Percentiles rank a stretch among this genome's conserved stretches.
Evolutionary conservation across 2,113 vertebrate genomes (phyloP).

Genomic region (Nyctereutes procyonoides): DNA sequence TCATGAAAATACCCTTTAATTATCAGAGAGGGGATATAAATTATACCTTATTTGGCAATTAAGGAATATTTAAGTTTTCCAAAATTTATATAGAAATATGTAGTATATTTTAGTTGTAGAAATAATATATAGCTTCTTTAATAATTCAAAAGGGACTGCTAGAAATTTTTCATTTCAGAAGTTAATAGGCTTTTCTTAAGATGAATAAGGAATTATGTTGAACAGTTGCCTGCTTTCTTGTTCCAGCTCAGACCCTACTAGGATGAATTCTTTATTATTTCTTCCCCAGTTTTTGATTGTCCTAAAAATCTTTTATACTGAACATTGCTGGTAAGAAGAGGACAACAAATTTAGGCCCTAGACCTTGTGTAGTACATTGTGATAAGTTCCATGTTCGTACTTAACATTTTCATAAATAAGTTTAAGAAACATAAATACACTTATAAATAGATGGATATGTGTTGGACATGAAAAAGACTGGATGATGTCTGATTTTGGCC

Average conservation of each 20-base stretch:
- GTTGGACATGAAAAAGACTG: not conserved
- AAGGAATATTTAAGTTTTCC: not conserved
- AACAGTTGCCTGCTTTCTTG: not conserved
- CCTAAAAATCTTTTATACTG: constrained; percentile 26
- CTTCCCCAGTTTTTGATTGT: constrained; percentile 10
- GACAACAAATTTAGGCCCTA: not conserved
- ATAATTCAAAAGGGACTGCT: not conserved
- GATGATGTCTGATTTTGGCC: not conserved
- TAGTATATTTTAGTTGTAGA: constrained; percentile 7
- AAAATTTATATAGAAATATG: not conserved
- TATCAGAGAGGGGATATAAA: constrained; percentile 13
- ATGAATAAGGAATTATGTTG: not conserved
- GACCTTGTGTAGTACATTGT: not conserved
- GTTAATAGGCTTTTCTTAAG: constrained; percentile 25
- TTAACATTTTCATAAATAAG: constrained; percentile 23
- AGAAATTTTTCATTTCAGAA: not conserved
- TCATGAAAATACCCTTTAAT: constrained; percentile 37
- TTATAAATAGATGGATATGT: not conserved
- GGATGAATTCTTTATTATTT: constrained; percentile 37
- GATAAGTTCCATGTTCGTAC: not conserved
- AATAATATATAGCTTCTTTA: constrained; percentile 24
- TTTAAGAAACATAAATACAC: constrained; percentile 7
- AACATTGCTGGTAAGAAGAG: not conserved
- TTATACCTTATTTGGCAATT: constrained; percentile 31
- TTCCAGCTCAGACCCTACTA: not conserved